Conservation (phyloP, 1,140 invertebrate genomes). For the Goniozus legneri region DNA sequence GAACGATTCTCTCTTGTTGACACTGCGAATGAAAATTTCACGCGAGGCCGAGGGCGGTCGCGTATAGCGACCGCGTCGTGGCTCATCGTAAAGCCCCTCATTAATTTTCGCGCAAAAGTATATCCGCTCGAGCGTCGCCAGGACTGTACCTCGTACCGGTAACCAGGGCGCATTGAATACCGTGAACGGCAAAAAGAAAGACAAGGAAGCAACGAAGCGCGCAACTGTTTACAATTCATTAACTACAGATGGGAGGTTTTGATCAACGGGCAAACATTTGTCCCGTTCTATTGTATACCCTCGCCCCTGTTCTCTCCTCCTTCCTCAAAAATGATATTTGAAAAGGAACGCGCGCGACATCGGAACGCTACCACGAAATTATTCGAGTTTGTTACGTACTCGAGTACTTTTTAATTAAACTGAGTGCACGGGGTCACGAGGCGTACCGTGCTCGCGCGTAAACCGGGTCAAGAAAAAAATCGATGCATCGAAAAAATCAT, state of each 20-base stretch:
- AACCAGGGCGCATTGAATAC: too few relatives aligned
- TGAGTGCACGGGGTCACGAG: too few relatives aligned
- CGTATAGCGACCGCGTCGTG: too few relatives aligned
- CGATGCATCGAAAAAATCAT: too few relatives aligned
- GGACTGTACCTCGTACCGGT: constrained; percentile 1
- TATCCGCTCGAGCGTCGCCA: constrained; percentile 4
- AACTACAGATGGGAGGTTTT: constrained; percentile 26
- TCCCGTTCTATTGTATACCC: too few relatives aligned
- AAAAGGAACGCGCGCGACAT: constrained; percentile 10
- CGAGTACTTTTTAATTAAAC: constrained; percentile 10
- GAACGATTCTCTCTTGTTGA: too few relatives aligned
- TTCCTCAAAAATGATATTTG: constrained; percentile 4
- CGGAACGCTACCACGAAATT: neutral
- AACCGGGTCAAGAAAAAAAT: too few relatives aligned
- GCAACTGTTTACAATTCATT: constrained; percentile 32
- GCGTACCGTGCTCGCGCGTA: neutral
- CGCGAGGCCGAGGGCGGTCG: too few relatives aligned
- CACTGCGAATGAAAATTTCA: too few relatives aligned
- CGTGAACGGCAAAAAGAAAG: neutral
- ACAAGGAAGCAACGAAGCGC: neutral
- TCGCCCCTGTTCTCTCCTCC: too few relatives aligned
- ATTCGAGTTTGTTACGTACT: neutral
- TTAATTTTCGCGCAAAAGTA: constrained; percentile 12
- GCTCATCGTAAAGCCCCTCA: neutral
- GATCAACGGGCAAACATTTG: constrained; percentile 28